Evolutionary conservation across 2,797 vertebrate genomes (phyloP), one percentile per base, ranked within the genome.

Genomic region (Sternarchorhynchus goeldii): DNA sequence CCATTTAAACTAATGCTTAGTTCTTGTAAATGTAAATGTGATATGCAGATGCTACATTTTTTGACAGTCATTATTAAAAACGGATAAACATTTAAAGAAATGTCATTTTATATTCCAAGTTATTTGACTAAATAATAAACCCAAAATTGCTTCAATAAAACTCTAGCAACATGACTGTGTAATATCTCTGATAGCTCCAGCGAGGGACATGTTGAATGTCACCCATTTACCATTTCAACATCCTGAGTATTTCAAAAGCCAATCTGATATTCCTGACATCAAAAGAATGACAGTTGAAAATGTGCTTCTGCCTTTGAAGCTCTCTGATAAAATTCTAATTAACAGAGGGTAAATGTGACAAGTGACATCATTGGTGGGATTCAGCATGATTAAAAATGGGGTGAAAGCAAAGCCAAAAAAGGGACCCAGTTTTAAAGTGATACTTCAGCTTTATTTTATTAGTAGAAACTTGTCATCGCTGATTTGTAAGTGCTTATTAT

Each of bases 301-400:
- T 14, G 78, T 79, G 77, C 77, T 73, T 25, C 29, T 80, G 74
- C 72, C 90, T 91, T 91, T 91, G 77, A 91, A 85, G 85, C 79
- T 73, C 77, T 84, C 80, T 83, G 83, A 89, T 88, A 87, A 87
- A 86, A 87, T 89, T 88, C 84, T 78, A 90, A 92, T 90, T 90
- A 92, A 90, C 82, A 81, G 84, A 82, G 81, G 66, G 67, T 45
- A 72, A 39, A 36, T 81, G 77, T 67, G 76, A 82, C 77, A 45
- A 64, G 62, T 45, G 68, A 83, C 83, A 74, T 78, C 39, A 20
- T 16, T 69, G 32, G 31, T 63, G 39, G 50, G 65, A 76, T 32
- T 63, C 16, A n/a, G 12, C 25, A 60, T 67, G 79, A 17, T 16
- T n/a, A 8, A 18, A 56, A 65, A 16, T 53, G 36, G 57, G 31